A percentile compares a stretch with the other conserved stretches of the same genome.
Evolutionary conservation across 2,888 invertebrate species (phyloP).

Genomic region (Crematogaster levior): DNA sequence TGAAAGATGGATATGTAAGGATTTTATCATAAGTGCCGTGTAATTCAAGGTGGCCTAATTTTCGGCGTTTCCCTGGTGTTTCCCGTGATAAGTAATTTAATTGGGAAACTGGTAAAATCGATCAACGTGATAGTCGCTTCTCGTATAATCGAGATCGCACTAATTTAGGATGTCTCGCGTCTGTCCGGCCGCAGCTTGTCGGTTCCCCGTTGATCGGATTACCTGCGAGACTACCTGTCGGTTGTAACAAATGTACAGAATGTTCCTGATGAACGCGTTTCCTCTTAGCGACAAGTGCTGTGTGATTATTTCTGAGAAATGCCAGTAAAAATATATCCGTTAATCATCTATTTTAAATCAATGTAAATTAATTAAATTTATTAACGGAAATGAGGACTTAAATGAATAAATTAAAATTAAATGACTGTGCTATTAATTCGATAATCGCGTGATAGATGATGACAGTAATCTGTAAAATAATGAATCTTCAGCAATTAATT

Average conservation of each 20-base stretch:
- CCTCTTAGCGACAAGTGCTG: not conserved
- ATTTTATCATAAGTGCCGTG: not conserved
- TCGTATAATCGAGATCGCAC: slow-evolving; percentile 18
- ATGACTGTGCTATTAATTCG: not conserved
- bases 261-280: not conserved
- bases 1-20: not conserved
- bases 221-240: slow-evolving; percentile 24
- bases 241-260: slow-evolving; percentile 10
- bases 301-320: not conserved
- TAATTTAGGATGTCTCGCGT: slow-evolving; percentile 21
- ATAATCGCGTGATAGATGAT: not conserved
- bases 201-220: slow-evolving; percentile 48
- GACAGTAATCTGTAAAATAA: not conserved
- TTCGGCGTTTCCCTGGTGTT: not conserved
- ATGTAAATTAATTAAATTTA: slow-evolving; percentile 9
- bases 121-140: slow-evolving; percentile 16
- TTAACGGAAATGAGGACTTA: not conserved
- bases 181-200: slow-evolving; percentile 20
- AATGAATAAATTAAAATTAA: not conserved
- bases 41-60: not conserved
- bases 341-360: not conserved
- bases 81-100: not conserved
- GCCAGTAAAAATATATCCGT: not conserved
- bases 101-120: not conserved
- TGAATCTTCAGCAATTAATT: not conserved